phyloP scores from a whole-genome alignment of 2,888 invertebrate species.

The Diaperis boleti region DNA sequence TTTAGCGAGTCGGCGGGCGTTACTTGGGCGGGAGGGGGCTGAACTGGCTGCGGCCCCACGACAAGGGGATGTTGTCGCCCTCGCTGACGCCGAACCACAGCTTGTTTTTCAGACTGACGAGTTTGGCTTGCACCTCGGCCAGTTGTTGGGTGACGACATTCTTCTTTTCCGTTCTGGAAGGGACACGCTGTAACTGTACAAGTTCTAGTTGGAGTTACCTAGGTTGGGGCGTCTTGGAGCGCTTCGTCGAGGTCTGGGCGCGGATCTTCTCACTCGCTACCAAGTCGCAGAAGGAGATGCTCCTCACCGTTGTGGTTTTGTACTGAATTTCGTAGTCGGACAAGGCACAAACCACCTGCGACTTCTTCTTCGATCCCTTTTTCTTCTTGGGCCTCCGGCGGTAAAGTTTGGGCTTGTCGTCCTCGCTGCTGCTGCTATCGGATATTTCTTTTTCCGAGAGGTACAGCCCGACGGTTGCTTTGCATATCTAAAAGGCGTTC shows the following conservation, averaged over 20 bases:
- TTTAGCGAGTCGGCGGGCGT: neutral
- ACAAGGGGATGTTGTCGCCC: conserved; percentile 68
- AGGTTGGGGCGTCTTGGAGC: conserved; percentile 53
- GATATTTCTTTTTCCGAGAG: conserved; percentile 55
- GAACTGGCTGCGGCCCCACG: conserved; percentile 70
- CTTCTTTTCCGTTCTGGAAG: conserved; percentile 62
- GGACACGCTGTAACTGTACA: neutral
- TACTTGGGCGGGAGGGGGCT: conserved; percentile 14
- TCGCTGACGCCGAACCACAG: conserved; percentile 77
- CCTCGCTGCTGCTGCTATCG: conserved; percentile 39
- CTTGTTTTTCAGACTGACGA: conserved; percentile 77
- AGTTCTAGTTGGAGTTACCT: conserved; percentile 42
- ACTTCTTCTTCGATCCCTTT: conserved; percentile 37
- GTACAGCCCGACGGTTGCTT: conserved; percentile 70
- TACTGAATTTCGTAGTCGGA: conserved; percentile 52
- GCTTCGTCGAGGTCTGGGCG: conserved; percentile 44
- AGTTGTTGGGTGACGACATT: conserved; percentile 65
- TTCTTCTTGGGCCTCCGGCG: conserved; percentile 40
- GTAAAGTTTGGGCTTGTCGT: conserved; percentile 42
- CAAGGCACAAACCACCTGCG: conserved; percentile 33
- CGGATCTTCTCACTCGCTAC: conserved; percentile 55
- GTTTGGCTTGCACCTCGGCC: conserved; percentile 76
- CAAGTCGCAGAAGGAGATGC: conserved; percentile 60
- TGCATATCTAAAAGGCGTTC: conserved; percentile 67
- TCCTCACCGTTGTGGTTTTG: conserved; percentile 50